phyloP scores from a whole-genome alignment of 2,888 invertebrate species.

The Opisthograptis luteolata region DNA sequence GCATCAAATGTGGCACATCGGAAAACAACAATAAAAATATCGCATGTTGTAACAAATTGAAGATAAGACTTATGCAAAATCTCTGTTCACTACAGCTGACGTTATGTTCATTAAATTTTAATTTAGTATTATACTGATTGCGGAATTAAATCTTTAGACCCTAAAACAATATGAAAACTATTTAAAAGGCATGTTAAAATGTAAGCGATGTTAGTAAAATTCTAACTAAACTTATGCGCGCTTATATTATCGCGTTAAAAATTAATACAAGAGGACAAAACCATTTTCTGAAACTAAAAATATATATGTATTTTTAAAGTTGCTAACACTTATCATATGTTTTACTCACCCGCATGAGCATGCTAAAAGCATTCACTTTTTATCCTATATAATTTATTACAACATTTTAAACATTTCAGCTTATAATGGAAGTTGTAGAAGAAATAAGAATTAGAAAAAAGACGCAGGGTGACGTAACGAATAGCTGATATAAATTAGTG shows the following conservation, averaged over 20 bases:
- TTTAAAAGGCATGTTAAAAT: not conserved
- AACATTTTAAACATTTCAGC: slow-evolving; percentile 73
- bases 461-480: slow-evolving; percentile 69
- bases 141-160: slow-evolving; percentile 1
- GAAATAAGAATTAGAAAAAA: slow-evolving; percentile 82
- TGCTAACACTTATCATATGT: slow-evolving; percentile 12
- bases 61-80: too few relatives aligned
- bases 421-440: slow-evolving; percentile 82
- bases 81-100: too few relatives aligned
- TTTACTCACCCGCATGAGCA: slow-evolving; percentile 46
- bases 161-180: slow-evolving; percentile 4
- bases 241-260: too few relatives aligned
- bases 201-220: too few relatives aligned
- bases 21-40: not conserved
- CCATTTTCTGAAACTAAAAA: not conserved
- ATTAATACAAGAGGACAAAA: too few relatives aligned
- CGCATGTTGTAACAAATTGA: too few relatives aligned
- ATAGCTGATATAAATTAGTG: slow-evolving; percentile 65
- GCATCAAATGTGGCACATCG: not conserved
- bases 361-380: slow-evolving; percentile 31
- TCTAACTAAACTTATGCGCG: too few relatives aligned
- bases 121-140: too few relatives aligned
- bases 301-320: not conserved
- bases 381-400: slow-evolving; percentile 40
- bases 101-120: too few relatives aligned